phyloP scores from a whole-genome alignment of 2,888 invertebrate genomes.

The Xestoiulus laeticollis region DNA sequence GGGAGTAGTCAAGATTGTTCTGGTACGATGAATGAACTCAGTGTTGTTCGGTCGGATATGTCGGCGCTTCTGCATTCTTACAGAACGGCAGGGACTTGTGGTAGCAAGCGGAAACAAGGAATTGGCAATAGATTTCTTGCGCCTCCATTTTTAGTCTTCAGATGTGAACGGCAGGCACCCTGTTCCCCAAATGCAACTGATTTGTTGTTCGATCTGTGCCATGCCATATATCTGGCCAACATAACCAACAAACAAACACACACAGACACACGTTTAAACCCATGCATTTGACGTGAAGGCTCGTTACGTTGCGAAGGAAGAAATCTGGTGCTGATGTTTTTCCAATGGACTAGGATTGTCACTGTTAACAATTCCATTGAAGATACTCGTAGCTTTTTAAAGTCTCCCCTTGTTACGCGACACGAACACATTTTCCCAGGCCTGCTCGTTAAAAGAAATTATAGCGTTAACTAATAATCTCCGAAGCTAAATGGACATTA shows the following conservation, averaged over 20 bases:
- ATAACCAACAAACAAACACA: not conserved
- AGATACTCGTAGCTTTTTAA: constrained; percentile 48
- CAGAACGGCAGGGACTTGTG: not conserved
- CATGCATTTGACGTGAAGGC: not conserved
- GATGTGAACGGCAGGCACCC: not conserved
- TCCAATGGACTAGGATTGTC: constrained; percentile 40
- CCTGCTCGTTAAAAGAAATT: constrained; percentile 18
- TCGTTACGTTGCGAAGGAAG: constrained; percentile 15
- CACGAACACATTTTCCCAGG: constrained; percentile 9
- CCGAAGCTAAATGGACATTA: constrained; percentile 34
- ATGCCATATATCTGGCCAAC: constrained; percentile 20
- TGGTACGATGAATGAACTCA: not conserved
- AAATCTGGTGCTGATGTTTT: constrained; percentile 42
- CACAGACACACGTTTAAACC: not conserved
- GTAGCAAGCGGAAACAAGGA: not conserved
- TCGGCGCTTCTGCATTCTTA: not conserved
- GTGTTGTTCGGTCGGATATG: constrained; percentile 8
- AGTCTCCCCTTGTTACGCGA: constrained; percentile 23
- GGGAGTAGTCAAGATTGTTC: not conserved
- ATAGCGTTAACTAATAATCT: constrained; percentile 34
- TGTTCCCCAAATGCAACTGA: constrained; percentile 9
- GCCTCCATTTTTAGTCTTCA: constrained; percentile 25
- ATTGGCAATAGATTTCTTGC: constrained; percentile 5
- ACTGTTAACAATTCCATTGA: constrained; percentile 41
- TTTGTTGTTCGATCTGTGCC: constrained; percentile 31